Conservation (phyloP, 2,797 vertebrate genomes). For the Glyptemys insculpta region DNA sequence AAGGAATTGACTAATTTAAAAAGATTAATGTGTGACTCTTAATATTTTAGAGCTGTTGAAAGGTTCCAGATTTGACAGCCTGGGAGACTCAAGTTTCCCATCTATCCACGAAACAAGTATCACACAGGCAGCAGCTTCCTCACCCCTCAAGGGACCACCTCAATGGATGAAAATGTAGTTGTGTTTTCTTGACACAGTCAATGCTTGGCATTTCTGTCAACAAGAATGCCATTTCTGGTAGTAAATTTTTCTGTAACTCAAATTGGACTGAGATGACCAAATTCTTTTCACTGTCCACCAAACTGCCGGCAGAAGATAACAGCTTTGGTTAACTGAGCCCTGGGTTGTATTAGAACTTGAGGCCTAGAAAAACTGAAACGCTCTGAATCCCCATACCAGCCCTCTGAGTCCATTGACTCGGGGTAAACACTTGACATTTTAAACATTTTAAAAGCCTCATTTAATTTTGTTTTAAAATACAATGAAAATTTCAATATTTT, state of each 20-base stretch:
- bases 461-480: neutral
- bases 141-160: neutral
- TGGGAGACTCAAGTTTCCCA: neutral
- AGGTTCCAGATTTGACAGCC: neutral
- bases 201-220: neutral
- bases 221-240: neutral
- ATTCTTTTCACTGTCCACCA: neutral
- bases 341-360: neutral
- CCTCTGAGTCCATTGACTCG: neutral
- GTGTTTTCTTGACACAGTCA: neutral
- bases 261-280: neutral
- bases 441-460: neutral
- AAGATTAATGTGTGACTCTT: neutral
- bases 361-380: slow-evolving; percentile 2
- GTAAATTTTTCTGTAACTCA: neutral
- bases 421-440: neutral
- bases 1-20: neutral
- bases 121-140: neutral
- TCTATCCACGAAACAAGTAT: neutral
- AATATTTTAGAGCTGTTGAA: neutral
- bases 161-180: neutral
- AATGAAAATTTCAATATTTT: slow-evolving; percentile 5
- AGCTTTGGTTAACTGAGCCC: neutral
- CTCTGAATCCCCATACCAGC: neutral
- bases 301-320: neutral